Conservation (phyloP, 2,797 vertebrate species). For the Phalanger gymnotis region DNA sequence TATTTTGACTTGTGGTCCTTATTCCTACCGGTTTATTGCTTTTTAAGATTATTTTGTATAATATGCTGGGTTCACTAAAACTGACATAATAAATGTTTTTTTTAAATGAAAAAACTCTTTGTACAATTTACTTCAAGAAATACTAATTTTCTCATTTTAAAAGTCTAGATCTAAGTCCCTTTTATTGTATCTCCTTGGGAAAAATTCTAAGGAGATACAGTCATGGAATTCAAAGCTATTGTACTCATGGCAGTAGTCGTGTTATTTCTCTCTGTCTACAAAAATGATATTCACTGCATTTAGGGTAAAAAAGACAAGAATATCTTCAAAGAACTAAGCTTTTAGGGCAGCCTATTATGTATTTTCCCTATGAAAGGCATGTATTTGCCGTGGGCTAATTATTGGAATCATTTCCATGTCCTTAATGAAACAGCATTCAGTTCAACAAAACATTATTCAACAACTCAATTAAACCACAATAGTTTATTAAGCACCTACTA, state of each 20-base stretch:
- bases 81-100: background rate
- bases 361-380: background rate
- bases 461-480: too few species aligned
- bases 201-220: background rate
- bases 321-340: too few species aligned
- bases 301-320: too few species aligned
- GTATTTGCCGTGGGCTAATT: background rate
- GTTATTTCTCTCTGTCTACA: background rate
- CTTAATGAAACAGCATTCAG: background rate
- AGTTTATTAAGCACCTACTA: too few species aligned
- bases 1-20: too few species aligned
- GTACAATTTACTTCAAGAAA: conserved; percentile 19
- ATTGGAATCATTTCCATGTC: background rate
- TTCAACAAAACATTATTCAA: background rate
- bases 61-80: conserved; percentile 20
- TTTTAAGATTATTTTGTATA: conserved; percentile 53
- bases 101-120: background rate
- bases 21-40: conserved; percentile 11
- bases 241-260: background rate
- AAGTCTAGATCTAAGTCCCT: conserved; percentile 12
- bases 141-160: conserved; percentile 21
- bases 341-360: too few species aligned
- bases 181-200: background rate
- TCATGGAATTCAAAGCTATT: background rate
- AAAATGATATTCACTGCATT: too few species aligned